A percentile compares a stretch with the other conserved stretches of the same genome.
These are phyloP conservation scores for Heteractis magnifica DNA, from an alignment of 92 coral and sea anemone species.

Conservation along the genomic window DNA sequence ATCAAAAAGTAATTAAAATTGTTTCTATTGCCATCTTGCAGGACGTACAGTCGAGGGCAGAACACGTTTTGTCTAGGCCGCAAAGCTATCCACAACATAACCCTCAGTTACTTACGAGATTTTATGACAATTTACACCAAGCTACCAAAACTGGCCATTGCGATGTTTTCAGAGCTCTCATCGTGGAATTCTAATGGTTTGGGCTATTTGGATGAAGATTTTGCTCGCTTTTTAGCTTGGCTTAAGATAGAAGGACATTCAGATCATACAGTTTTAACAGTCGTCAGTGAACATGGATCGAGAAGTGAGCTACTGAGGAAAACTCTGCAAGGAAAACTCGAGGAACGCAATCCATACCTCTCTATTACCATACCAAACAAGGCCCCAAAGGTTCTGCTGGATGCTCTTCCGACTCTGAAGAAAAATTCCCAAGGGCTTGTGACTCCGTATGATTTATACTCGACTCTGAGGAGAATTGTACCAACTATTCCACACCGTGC, in stretches of 20 bases:
- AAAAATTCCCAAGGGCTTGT: constrained; percentile 56
- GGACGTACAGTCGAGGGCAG: constrained; percentile 46
- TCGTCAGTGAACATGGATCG: constrained; percentile 80
- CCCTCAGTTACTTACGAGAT: constrained; percentile 58
- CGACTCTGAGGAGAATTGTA: constrained; percentile 59
- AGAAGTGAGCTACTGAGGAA: constrained; percentile 48
- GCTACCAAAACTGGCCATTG: constrained; percentile 71
- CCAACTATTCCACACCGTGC: constrained; percentile 22
- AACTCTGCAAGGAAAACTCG: constrained; percentile 76
- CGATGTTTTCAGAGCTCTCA: constrained; percentile 63
- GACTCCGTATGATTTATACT: constrained; percentile 70
- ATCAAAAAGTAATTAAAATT: neutral
- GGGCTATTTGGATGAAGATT: constrained; percentile 59
- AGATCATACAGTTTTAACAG: constrained; percentile 62
- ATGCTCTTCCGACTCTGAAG: constrained; percentile 39
- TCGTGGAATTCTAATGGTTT: constrained; percentile 66
- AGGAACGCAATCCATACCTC: constrained; percentile 77
- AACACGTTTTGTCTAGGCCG: constrained; percentile 69
- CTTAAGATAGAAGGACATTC: constrained; percentile 65
- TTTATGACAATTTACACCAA: constrained; percentile 64
- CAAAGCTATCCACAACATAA: constrained; percentile 70
- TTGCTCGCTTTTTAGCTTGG: constrained; percentile 58
- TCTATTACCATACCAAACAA: constrained; percentile 68
- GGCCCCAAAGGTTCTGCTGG: constrained; percentile 46
- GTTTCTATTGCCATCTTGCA: neutral